Evolutionary conservation across 2,888 invertebrate genomes (phyloP), one percentile per base, ranked within the genome.

Genomic region (Nomada fabriciana): DNA sequence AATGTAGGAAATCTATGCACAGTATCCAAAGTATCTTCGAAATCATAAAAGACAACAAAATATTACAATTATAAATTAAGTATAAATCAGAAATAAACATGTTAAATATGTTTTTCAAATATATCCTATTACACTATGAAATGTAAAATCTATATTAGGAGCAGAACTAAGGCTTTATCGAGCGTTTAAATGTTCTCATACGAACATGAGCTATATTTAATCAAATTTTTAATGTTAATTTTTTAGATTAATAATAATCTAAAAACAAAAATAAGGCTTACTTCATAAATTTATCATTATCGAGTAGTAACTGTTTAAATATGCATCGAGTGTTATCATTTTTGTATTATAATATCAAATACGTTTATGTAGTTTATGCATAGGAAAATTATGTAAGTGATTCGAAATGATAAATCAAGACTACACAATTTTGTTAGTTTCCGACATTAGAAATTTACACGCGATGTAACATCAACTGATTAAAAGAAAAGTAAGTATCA

Each of bases 41-140:
- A 20, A 36, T 20, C 53, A 36, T 4, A 10, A 36, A 23, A 9
- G 20, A 18, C 18, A 50, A 53, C 1, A 25, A 64, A 50, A 67
- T 18, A 13, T 3, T 23, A 36, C n/a, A 25, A 13, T 23, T 61
- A 20, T 61, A 36, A 71, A 52, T 3, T 23, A n/a, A 50, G 15
- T 57, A 71, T 11, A 20, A 29, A 71, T 10, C 25, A 71, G 13
- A 50, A 50, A 60, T 29, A 50, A 71, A 60, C 20, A 42, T 42
- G 23, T 29, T 61, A n/a, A 71, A 36, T 43, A 23, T 43, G 11
- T 13, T 53, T 55, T 36, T 72, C 42, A 23, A 25, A 53, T 15
- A 72, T 63, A 53, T 53, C 9, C 13, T 43, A 64, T 15, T 43
- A 55, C 25, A 43, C 52, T 53, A 43, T 64, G 43, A 11, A 55